These are phyloP conservation scores for Tipula helvola DNA, from an alignment of 2,888 invertebrate species.

Conservation along the genomic window DNA sequence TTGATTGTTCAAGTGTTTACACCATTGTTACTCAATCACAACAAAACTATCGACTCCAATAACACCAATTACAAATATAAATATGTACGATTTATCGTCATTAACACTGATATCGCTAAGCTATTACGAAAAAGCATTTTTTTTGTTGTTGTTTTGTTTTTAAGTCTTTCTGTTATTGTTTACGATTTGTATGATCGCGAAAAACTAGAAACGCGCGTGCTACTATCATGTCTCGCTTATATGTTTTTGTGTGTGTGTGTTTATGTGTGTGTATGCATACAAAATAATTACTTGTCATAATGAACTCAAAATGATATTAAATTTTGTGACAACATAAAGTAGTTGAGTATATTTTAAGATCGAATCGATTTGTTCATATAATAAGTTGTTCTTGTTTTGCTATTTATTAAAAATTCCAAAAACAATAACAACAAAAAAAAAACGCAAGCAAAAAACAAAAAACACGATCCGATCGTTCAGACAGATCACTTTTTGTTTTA, in stretches of 20 bases:
- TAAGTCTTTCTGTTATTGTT: not conserved
- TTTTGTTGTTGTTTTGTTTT: not conserved
- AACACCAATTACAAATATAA: not conserved
- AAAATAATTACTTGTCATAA: not conserved
- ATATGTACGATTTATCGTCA: not conserved
- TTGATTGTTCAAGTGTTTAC: not conserved
- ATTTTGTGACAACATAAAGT: no score
- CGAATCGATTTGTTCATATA: not conserved
- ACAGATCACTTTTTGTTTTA: not conserved
- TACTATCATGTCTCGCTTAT: not conserved
- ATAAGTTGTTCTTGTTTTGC: not conserved
- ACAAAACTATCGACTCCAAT: not conserved
- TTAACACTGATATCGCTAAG: not conserved
- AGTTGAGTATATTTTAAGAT: not conserved
- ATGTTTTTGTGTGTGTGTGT: not conserved
- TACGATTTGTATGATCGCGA: not conserved
- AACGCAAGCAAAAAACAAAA: not conserved
- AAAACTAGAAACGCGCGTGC: not conserved
- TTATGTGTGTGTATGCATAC: not conserved
- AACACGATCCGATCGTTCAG: not conserved
- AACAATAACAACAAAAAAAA: not conserved
- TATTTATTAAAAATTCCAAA: not conserved
- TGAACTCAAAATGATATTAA: not conserved
- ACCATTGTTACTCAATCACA: not conserved
- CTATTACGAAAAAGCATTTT: not conserved